Evolutionary conservation across 1,140 invertebrate species (phyloP), one percentile per base, ranked within the genome.

Genomic region (Calephelis virginiensis): DNA sequence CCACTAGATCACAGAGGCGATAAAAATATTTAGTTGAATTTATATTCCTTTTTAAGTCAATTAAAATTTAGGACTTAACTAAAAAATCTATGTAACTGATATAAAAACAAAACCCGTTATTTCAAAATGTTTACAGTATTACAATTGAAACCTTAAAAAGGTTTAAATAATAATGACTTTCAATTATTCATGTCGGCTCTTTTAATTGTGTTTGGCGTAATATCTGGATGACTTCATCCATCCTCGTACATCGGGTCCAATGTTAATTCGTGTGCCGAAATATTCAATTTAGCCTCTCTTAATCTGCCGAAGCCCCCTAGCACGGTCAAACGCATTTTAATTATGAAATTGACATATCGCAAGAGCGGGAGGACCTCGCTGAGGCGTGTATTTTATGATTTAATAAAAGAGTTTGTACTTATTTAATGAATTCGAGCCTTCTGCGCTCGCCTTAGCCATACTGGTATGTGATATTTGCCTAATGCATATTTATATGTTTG

Each of bases 291-390:
- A 76, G 74, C 69, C 69, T 77, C 80, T 79, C 77, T 75, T 85
- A 90, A 89, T 87, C 85, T 82, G 68, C 50, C 49, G 38, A 68
- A 70, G 77, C 81, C 81, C 82, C 68, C 68, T 64, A 84, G 74
- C 65, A 90, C 86, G 88, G 88, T 90, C 88, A 90, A 89, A 86
- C 81, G 88, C 79, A 86, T 86, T 90, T 89, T 88, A 90, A 90
- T 90, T 88, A 90, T 86, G 80, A 86, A 90, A 90, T 89, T 90
- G 88, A 90, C 88, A 90, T 88, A 90, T 90, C 88, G 77, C 77
- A 80, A 79, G 68, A 73, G 49, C 46, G 63, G 62, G 66, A 64
- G 71, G 72, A 50, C 49, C 47, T 67, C 78, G 71, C 49, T 73
- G 70, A 74, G 49, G 63, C 74, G 73, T 66, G 69, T 69, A 76